Base-by-base conservation (phyloP, 2,888 invertebrate genomes). In the Reticulitermes lucifugus region DNA sequence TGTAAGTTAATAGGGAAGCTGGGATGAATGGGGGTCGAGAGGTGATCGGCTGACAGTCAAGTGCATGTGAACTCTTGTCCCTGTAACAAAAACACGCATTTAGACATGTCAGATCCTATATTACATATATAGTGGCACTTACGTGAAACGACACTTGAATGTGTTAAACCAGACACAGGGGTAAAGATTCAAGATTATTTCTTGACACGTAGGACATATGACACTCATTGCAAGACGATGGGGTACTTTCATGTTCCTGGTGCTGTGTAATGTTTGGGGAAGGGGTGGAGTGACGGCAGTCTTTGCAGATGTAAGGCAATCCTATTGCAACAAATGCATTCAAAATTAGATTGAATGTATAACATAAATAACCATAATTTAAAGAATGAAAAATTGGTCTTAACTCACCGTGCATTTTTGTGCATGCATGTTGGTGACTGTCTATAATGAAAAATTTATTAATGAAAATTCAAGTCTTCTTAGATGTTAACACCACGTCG, bases 81-180 rank as follows among this genome's bases (percentile, higher is more conserved):
- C 0, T 25, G 22, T 46, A 77, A 46, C 77, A 77, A 77, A 77
- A 77, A 43, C 77, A 77, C 22, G 51, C 77, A 77, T n/a, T 77
- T 77, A 10, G 41, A 51, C 22, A 0, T 25, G 43, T 7, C 46
- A 46, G 43, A 46, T 77, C 77, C 77, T 77, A 46, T 77, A 35
- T 35, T 35, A 77, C 77, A 77, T 46, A 14, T 3, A 25, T 65
- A 25, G n/a, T 25, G 9, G 46, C 77, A 46, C 46, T 77, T 51
- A 46, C 7, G 9, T 22, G 21, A 77, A 77, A 46, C 22, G 9
- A 35, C 46, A 46, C 46, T 77, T 77, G 43, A 46, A 7, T 14
- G 9, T 35, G 21, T 29, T 73, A 6, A 29, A 41, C 2, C 5
- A 3, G 21, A 21, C 29, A 7, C 18, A 6, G 2, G 21, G 22